These are phyloP conservation scores for Oophaga sylvatica DNA, from an alignment of 2,797 vertebrate species.

Conservation along the genomic window DNA sequence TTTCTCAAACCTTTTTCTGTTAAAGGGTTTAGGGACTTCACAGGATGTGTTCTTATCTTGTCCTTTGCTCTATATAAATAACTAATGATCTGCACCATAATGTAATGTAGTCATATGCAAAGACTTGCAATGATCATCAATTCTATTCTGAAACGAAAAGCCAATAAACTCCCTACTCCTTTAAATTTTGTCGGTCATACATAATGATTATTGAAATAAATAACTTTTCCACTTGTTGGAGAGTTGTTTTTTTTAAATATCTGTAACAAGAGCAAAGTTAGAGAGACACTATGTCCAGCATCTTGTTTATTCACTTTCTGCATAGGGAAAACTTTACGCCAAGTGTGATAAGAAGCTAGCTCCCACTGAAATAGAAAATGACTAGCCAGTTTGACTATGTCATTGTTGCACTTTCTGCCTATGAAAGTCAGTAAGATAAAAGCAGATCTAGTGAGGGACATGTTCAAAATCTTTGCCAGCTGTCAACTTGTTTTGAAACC, in stretches of 20 bases:
- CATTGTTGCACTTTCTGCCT: neutral
- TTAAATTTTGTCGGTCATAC: neutral
- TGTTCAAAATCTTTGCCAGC: neutral
- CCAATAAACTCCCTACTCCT: neutral
- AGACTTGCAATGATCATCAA: too few species aligned
- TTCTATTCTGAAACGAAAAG: too few species aligned
- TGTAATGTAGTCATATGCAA: too few species aligned
- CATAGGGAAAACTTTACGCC: conserved; percentile 6
- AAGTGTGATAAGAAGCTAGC: conserved; percentile 7
- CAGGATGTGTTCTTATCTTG: too few species aligned
- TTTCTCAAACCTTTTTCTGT: too few species aligned
- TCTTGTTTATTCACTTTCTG: conserved; percentile 16
- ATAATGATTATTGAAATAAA: neutral
- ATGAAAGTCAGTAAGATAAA: neutral
- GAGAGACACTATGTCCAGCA: conserved; percentile 23
- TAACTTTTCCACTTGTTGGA: neutral
- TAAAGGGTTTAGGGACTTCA: too few species aligned
- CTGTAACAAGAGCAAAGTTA: neutral
- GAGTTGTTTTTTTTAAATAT: neutral
- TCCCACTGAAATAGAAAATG: conserved; percentile 12
- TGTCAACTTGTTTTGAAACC: neutral
- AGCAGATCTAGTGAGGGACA: neutral
- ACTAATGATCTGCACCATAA: too few species aligned
- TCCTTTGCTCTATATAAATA: too few species aligned
- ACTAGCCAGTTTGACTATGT: neutral